Evolutionary conservation across 2,113 vertebrate species (phyloP), one percentile per base, ranked within the genome.

Genomic region (Agapornis roseicollis): DNA sequence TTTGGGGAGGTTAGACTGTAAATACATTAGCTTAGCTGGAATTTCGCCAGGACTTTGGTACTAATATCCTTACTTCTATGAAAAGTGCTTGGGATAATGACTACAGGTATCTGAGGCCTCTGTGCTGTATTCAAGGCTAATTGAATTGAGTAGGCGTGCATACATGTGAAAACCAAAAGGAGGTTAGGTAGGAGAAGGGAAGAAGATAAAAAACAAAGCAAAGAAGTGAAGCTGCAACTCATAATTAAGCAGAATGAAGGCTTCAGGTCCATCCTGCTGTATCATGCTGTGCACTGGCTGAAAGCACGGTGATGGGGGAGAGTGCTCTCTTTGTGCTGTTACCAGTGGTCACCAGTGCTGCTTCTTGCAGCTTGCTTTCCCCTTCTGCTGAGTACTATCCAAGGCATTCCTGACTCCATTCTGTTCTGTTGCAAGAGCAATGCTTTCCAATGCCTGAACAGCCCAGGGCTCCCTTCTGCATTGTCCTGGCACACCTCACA

Each of bases 21-120:
- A 93, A 93, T 94, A 87, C 85, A 69, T 95, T 89, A 93, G 85
- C 82, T 93, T 84, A 91, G 93, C 85, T 97, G 91, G 94, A 96
- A 80, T 90, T 88, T 91, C 89, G 82, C 96, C 95, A 96, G 89
- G 82, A 94, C 88, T 93, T 89, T 93, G 94, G 94, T 95, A 90
- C 81, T 95, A 94, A 97, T 97, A 96, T 93, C 93, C 80, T 81
- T 92, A 94, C 79, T 94, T 85, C 88, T 89, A 96, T 90, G 89
- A 93, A 96, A 94, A 96, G 93, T 96, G 85, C 76, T 93, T 80
- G 90, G 93, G 94, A 96, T 93, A 96, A 96, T 94, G 92, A 96
- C 89, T 81, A 61, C 79, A 91, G 88, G 92, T 96, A 95, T 74
- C 68, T 7, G 73, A 86, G 89, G 77, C 81, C 77, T 80, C 28